Percentiles rank a stretch among this genome's conserved stretches.
phyloP scores from a whole-genome alignment of 2,797 vertebrate species.

The Novumbra hubbsi region DNA sequence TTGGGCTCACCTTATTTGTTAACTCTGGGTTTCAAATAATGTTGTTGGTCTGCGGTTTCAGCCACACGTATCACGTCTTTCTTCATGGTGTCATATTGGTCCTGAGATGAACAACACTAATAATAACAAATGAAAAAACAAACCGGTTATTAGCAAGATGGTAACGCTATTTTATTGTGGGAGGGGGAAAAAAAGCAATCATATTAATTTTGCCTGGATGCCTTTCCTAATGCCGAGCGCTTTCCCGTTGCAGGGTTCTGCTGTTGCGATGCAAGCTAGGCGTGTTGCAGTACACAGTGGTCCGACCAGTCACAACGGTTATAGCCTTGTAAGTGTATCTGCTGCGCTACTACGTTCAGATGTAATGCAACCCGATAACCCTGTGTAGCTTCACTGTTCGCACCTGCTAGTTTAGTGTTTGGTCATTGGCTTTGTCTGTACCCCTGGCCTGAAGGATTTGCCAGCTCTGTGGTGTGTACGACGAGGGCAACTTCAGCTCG shows the following conservation, averaged over 20 bases:
- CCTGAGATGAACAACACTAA: background rate
- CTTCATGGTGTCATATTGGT: background rate
- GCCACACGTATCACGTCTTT: background rate
- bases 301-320: conserved; percentile 93
- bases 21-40: background rate
- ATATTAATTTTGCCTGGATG: background rate
- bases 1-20: background rate
- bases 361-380: too few relatives aligned
- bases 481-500: conserved; percentile 96
- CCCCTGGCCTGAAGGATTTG: conserved; percentile 78
- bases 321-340: conserved; percentile 88
- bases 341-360: background rate
- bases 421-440: conserved; percentile 4
- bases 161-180: background rate
- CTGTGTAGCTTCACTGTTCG: background rate
- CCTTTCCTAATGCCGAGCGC: background rate
- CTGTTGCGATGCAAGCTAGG: conserved; percentile 94
- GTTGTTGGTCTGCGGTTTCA: background rate
- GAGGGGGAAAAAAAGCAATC: background rate
- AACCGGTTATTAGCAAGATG: background rate
- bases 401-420: too few relatives aligned
- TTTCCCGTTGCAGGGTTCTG: conserved; percentile 80
- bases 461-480: conserved; percentile 86
- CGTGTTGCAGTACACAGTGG: conserved; percentile 95
- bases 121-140: background rate